Conservation (phyloP, 2,113 vertebrate species). For the Typhlomys cinereus region DNA sequence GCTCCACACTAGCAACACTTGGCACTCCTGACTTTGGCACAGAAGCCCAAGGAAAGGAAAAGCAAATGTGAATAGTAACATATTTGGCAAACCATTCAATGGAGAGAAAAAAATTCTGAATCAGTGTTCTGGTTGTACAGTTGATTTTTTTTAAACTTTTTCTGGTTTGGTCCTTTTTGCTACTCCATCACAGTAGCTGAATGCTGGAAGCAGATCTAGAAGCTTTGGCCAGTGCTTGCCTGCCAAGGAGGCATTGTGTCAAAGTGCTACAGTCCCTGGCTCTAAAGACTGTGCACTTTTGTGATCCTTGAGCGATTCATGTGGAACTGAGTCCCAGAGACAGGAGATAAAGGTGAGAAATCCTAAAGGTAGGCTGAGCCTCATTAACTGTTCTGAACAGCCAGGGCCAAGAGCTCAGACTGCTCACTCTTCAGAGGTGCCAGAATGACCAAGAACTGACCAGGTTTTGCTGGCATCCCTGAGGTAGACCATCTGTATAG, state of each 20-base stretch:
- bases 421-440: neutral
- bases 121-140: constrained; percentile 33
- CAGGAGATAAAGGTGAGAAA: neutral
- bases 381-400: neutral
- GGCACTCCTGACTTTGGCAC: neutral
- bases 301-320: neutral
- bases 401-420: neutral
- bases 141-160: constrained; percentile 48
- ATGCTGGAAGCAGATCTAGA: neutral
- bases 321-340: neutral
- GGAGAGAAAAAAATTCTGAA: constrained; percentile 50
- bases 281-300: neutral
- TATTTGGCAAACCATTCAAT: constrained; percentile 28
- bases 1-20: neutral
- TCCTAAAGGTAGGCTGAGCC: constrained; percentile 13
- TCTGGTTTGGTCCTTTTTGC: constrained; percentile 8
- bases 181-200: neutral
- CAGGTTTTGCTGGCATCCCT: neutral
- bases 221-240: neutral
- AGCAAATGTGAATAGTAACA: neutral
- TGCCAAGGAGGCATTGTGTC: neutral
- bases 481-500: neutral
- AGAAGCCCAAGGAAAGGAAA: neutral
- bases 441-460: neutral
- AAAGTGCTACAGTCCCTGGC: neutral